phyloP scores from a whole-genome alignment of 2,797 vertebrate species.

The Pseudochirops corinnae region DNA sequence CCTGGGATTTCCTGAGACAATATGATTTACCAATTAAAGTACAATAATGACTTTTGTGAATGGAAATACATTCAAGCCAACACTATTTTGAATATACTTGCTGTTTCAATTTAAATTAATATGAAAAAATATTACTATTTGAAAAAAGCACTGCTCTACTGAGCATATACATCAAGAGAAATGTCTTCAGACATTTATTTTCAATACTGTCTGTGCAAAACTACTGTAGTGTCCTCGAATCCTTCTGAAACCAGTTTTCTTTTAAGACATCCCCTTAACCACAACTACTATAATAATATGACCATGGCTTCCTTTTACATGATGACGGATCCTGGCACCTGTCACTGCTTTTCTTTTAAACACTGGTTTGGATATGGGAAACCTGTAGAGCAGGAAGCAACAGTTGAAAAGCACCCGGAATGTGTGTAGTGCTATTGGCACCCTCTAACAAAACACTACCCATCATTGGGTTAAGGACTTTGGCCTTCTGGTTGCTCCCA shows the following conservation, averaged over 20 bases:
- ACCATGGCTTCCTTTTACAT: conserved; percentile 21
- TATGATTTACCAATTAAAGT: conserved; percentile 33
- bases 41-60: conserved; percentile 22
- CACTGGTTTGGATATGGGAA: conserved; percentile 90
- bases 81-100: conserved; percentile 36
- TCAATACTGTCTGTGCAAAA: conserved; percentile 83
- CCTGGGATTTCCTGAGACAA: conserved; percentile 28
- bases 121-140: conserved; percentile 61
- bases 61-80: conserved; percentile 29
- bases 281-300: neutral
- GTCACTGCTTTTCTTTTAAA: conserved; percentile 75
- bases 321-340: neutral
- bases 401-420: conserved; percentile 93
- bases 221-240: conserved; percentile 73
- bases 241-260: neutral
- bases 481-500: conserved; percentile 92
- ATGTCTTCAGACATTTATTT: conserved; percentile 64
- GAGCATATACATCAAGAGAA: conserved; percentile 62
- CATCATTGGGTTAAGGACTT: conserved; percentile 91
- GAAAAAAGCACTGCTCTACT: conserved; percentile 23
- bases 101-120: conserved; percentile 80
- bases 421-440: conserved; percentile 92
- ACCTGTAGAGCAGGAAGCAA: conserved; percentile 93
- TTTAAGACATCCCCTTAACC: neutral
- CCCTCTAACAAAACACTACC: conserved; percentile 91